Percentiles rank a stretch among this genome's conserved stretches.
These are phyloP conservation scores for Drosophila parvula DNA, from an alignment of 1,140 invertebrate genomes.

Conservation along the genomic window DNA sequence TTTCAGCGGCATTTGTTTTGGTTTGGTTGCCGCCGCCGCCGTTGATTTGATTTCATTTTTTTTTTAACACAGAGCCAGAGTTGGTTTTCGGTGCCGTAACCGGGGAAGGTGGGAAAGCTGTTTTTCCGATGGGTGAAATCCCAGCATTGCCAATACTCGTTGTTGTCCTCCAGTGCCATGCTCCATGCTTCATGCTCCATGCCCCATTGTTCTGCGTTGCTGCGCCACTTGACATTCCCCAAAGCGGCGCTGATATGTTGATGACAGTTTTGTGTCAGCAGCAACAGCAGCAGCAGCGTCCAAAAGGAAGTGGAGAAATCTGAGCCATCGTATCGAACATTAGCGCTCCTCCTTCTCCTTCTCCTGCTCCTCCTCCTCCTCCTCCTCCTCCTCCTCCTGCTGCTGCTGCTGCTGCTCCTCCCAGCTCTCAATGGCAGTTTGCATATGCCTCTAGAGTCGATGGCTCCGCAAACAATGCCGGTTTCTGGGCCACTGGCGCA, in stretches of 20 bases:
- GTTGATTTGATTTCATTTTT: slow-evolving; percentile 20
- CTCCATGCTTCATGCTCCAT: neutral
- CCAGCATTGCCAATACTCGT: slow-evolving; percentile 6
- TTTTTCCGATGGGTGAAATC: slow-evolving; percentile 43
- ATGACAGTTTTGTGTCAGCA: slow-evolving; percentile 74
- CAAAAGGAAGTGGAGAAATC: slow-evolving; percentile 79
- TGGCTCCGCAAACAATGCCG: slow-evolving; percentile 35
- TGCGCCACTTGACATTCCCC: slow-evolving; percentile 47
- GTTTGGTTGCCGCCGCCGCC: neutral
- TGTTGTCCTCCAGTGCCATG: slow-evolving; percentile 43
- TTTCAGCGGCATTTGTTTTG: slow-evolving; percentile 18
- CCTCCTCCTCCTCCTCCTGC: neutral
- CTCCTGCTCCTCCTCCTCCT: neutral
- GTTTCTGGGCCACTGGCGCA: slow-evolving; percentile 63
- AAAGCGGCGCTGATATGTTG: slow-evolving; percentile 56
- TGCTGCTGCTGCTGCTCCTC: neutral
- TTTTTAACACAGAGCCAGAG: slow-evolving; percentile 3
- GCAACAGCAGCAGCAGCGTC: slow-evolving; percentile 15
- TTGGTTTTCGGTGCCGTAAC: slow-evolving; percentile 67
- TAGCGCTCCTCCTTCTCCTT: slow-evolving; percentile 5
- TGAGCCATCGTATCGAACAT: slow-evolving; percentile 33
- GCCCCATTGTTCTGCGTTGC: neutral
- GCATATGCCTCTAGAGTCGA: slow-evolving; percentile 21
- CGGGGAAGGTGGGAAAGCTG: slow-evolving; percentile 51
- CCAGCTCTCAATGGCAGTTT: slow-evolving; percentile 17